Evolutionary conservation across 2,888 invertebrate genomes (phyloP).

Genomic region (Apeira syringaria): DNA sequence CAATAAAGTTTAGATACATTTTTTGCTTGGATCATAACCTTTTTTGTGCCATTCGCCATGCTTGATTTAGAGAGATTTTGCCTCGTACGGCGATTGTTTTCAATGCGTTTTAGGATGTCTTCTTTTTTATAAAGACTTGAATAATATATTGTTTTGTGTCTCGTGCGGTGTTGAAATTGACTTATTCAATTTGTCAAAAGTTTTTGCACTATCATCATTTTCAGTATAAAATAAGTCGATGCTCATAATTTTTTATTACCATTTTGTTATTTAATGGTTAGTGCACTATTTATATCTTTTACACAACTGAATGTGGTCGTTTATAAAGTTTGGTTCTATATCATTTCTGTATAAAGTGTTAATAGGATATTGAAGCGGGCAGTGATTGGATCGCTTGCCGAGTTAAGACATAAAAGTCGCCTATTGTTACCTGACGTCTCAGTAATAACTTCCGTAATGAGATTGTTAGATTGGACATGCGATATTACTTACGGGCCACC

Average conservation of each 20-base stretch:
- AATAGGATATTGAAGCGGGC: constrained; percentile 5
- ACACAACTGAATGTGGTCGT: constrained; percentile 37
- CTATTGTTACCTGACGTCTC: constrained; percentile 40
- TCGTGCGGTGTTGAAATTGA: constrained; percentile 53
- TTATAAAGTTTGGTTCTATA: neutral
- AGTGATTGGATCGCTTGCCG: constrained; percentile 24
- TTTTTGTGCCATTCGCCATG: constrained; percentile 43
- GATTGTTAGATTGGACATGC: constrained; percentile 42
- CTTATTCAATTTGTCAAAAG: constrained; percentile 66
- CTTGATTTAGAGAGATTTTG: constrained; percentile 47
- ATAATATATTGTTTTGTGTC: constrained; percentile 44
- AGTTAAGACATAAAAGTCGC: constrained; percentile 32
- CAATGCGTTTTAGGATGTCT: constrained; percentile 41
- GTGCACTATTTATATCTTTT: constrained; percentile 60
- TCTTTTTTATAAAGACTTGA: constrained; percentile 40
- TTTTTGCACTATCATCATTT: constrained; percentile 60
- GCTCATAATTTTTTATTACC: constrained; percentile 58
- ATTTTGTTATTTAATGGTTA: constrained; percentile 54
- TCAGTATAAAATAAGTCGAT: constrained; percentile 38
- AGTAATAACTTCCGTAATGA: constrained; percentile 53
- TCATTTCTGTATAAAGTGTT: neutral
- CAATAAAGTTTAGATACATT: constrained; percentile 45
- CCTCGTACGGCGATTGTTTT: constrained; percentile 45
- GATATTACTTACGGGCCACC: neutral
- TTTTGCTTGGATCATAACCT: constrained; percentile 40